Conservation (phyloP, 2,797 vertebrate species). For the Pogoniulus pusillus region DNA sequence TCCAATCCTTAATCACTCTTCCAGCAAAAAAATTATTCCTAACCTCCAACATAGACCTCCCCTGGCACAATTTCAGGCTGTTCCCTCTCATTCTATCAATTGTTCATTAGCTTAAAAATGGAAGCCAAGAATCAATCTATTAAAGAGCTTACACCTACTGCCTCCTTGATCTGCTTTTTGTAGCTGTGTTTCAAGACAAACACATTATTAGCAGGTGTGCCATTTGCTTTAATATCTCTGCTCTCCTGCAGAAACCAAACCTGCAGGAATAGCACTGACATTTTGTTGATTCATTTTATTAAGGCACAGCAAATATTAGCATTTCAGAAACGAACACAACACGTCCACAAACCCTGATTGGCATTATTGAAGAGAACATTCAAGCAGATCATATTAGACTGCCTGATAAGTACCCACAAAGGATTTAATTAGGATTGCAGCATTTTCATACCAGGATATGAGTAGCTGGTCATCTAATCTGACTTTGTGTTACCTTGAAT, state of each 20-base stretch:
- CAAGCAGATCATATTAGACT: slow-evolving; percentile 19
- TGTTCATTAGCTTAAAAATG: neutral
- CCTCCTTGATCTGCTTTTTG: neutral
- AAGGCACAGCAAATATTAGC: neutral
- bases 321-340: neutral
- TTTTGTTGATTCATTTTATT: neutral
- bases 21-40: too few relatives aligned
- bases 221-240: neutral
- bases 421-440: slow-evolving; percentile 36
- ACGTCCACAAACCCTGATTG: neutral
- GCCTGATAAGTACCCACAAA: slow-evolving; percentile 7
- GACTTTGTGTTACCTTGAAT: slow-evolving; percentile 11
- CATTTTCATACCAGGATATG: neutral
- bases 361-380: neutral
- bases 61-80: too few relatives aligned
- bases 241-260: neutral
- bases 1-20: too few relatives aligned
- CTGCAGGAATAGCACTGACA: neutral
- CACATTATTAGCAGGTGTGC: neutral
- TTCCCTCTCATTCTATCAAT: neutral
- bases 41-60: too few relatives aligned
- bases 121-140: neutral
- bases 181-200: neutral
- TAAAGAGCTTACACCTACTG: neutral
- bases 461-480: neutral